Evolutionary conservation across 2,888 invertebrate species (phyloP), one percentile per base, ranked within the genome.

Genomic region (Andrena fulva): DNA sequence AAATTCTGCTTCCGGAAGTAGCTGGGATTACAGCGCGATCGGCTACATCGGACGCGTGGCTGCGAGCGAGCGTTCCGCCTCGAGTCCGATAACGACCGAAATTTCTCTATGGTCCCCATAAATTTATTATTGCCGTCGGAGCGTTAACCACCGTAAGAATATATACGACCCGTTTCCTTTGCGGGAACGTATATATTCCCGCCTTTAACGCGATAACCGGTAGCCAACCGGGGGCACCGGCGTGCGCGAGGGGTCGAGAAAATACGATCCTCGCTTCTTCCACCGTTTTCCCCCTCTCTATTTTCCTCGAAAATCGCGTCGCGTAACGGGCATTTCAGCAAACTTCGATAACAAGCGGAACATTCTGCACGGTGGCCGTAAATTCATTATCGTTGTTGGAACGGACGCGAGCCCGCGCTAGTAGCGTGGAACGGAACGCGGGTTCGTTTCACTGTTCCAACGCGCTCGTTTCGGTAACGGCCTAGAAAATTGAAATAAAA

Each of bases 401-500:
- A 48, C 63, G 72, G 42, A n/a, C n/a, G 72, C 31, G 20, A 31
- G 42, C 54, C 54, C 31, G 31, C 62, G 70, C 60, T 33, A 20
- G 29, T 20, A 29, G 42, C 20, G 48, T 10, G 56, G 35, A 33
- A 56, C 63, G 63, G 31, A 62, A 60, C 70, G 42, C 27, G 56
- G 35, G 59, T 24, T 77, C 64, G 73, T 73, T 77, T 73, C 73
- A 35, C 16, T 59, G 59, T 77, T 77, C 27, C 59, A 29, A 6
- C 59, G 66, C 33, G 60, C n/a, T 48, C 52, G 8, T 12, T 31
- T n/a, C 68, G 77, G 68, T 79, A 79, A 64, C 69, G 35, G 33
- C 52, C 70, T 50, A 52, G 79, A 77, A 80, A 77, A 80, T 80
- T 71, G 77, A 77, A 71, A 77, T 31, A 50, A 77, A 62, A 27